Base-by-base conservation (phyloP, 2,888 invertebrate species). In the Sphaeridia pumilis region DNA sequence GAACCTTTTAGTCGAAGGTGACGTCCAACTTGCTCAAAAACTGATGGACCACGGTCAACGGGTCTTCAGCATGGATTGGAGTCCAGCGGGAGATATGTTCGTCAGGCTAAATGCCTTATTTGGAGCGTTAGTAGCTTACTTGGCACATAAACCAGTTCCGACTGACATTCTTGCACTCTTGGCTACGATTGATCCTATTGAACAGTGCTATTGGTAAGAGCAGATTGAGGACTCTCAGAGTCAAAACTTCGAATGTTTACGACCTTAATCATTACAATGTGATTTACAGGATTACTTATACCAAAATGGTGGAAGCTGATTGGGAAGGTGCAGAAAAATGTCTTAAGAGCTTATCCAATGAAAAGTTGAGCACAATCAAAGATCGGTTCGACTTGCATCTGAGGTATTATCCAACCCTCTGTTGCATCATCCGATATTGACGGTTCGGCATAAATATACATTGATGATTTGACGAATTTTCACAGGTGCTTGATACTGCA, bases 21-120 rank as follows among this genome's bases (percentile, higher is more conserved):
- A 60, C 25, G 46, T 53, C 2, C 44, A 52, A 3, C 49, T 55
- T 4, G 56, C 58, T 14, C 34, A 20, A 7, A 45, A 57, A 2
- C 57, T 63, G 55, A 58, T 59, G 58, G 50, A 57, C 4, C 59
- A 61, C 35, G 63, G 61, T n/a, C 34, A 52, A 26, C 48, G 46
- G 4, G 26, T 58, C 5, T 61, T 63, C 49, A 52, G 49, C 4
- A 38, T 48, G 12, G 58, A 60, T n/a, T 56, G 58, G 1, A 57
- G 58, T 1, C 41, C 58, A 1, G 61, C 56, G 5, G 60, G 61
- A 28, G 52, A 58, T 49, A 21, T 58, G 7, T 63, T 63, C 49
- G 53, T 50, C 14, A 38, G 47, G 24, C 51, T 60, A 36, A 31
- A 58, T 38, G 57, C 56, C 5, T 42, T 55, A 25, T 58, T 57